Evolutionary conservation across 2,888 invertebrate genomes (phyloP).

Genomic region (Pristionchus fissidentatus): DNA sequence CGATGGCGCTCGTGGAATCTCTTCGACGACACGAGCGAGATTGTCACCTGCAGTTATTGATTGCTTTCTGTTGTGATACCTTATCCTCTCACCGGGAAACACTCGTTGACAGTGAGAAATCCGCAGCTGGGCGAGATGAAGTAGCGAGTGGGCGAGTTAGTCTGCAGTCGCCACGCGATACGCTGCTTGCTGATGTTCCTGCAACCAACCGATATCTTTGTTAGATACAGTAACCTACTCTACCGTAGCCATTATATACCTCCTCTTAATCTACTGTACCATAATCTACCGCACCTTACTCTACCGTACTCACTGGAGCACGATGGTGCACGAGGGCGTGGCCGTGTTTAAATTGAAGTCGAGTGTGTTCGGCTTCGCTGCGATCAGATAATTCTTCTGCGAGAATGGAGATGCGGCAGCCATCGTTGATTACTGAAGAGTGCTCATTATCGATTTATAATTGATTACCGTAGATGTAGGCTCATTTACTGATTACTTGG

Average conservation of each 20-base stretch:
- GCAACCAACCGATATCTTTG: neutral
- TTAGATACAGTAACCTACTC: neutral
- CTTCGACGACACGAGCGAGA: slow-evolving; percentile 8
- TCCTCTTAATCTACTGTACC: neutral
- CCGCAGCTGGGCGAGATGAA: slow-evolving; percentile 44
- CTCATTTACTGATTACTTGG: too few species aligned
- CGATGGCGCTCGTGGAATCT: slow-evolving; percentile 23
- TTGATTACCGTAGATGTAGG: too few species aligned
- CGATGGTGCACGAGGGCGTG: slow-evolving; percentile 3
- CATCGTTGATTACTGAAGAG: too few species aligned
- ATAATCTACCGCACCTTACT: neutral
- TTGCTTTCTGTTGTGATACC: neutral
- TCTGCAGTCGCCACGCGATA: slow-evolving; percentile 45
- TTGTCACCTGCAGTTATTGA: neutral
- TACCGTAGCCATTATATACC: neutral
- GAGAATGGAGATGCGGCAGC: slow-evolving; percentile 23
- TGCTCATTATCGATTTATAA: too few species aligned
- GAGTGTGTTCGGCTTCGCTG: slow-evolving; percentile 6
- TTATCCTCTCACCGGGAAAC: neutral
- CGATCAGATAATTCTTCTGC: slow-evolving; percentile 33
- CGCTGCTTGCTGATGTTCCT: slow-evolving; percentile 33
- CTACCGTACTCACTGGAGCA: slow-evolving; percentile 9
- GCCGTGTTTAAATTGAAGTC: slow-evolving; percentile 33
- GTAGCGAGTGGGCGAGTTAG: slow-evolving; percentile 39
- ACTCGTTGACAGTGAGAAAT: slow-evolving; percentile 42